Base-by-base conservation (phyloP, 2,888 invertebrate genomes). In the Mongoloraphidia duomilia region DNA sequence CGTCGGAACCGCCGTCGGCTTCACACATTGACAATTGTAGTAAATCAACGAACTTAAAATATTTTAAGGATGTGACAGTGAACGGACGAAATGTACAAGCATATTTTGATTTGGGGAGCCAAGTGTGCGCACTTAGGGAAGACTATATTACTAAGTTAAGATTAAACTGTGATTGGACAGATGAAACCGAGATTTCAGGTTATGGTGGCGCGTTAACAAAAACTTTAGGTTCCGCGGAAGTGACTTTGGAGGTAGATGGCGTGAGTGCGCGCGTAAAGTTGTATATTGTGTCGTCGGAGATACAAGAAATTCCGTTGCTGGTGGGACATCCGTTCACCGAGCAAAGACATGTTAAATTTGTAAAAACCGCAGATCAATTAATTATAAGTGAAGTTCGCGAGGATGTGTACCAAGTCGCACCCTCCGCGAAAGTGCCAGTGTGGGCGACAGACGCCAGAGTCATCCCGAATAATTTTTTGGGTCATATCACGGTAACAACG, bases 41-140 rank as follows among this genome's bases (percentile, higher is more conserved):
- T 4, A 17, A 17, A 17, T 17, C 39, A 34, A 47, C 14, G 5
- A n/a, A n/a, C n/a, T n/a, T n/a, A n/a, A n/a, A n/a, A n/a, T 42
- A 47, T 34, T 47, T 13, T 35, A 42, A 47, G 8, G 33, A 47
- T 14, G 41, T 41, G 8, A 47, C 2, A 35, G 41, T 47, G 9
- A 47, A 47, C 34, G 42, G 34, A 3, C 12, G 2, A 8, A 13
- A 12, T 4, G 34, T 47, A 39, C 41, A 17, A 9, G 41, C 34
- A 13, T 47, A 47, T 34, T 39, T 41, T 9, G 47, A 47, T 34
- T 12, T 49, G n/a, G 44, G 49, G 14, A 49, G 49, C 34, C 12
- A 44, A 26, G 34, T 44, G 10, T 49, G 49, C 33, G 41, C 34
- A 3, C 11, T 49, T 3, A 39, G 35, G n/a, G 45, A 45, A 2